These are phyloP conservation scores for Serrognathus titanus DNA, from an alignment of 2,888 invertebrate species.

Conservation along the genomic window DNA sequence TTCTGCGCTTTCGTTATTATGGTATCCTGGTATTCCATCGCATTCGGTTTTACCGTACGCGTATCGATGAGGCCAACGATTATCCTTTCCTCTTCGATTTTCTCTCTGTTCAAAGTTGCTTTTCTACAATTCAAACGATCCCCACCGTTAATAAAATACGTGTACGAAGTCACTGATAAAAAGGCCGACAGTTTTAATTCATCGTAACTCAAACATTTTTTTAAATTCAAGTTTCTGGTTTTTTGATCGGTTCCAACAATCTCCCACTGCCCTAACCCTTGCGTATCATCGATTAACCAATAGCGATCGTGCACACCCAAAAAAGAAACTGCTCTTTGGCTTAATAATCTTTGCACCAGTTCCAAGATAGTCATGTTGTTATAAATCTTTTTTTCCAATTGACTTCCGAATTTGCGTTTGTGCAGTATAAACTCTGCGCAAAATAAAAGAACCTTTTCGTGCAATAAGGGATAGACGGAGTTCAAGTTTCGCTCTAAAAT, in stretches of 20 bases:
- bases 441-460: constrained; percentile 61
- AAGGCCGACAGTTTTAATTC: constrained; percentile 59
- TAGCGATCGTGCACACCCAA: constrained; percentile 32
- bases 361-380: constrained; percentile 47
- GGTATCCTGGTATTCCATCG: constrained; percentile 56
- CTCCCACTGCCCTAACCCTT: constrained; percentile 53
- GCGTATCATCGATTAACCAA: constrained; percentile 40
- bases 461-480: constrained; percentile 66
- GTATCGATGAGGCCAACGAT: constrained; percentile 52
- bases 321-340: constrained; percentile 54
- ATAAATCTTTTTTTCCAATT: constrained; percentile 42
- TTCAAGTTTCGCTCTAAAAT: constrained; percentile 47
- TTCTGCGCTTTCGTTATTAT: constrained; percentile 53
- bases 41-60: constrained; percentile 48
- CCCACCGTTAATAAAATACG: constrained; percentile 58
- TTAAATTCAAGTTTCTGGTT: constrained; percentile 48
- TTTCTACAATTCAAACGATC: constrained; percentile 54
- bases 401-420: constrained; percentile 48
- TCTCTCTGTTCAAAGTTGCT: constrained; percentile 39
- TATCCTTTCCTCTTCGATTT: constrained; percentile 51
- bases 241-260: constrained; percentile 52
- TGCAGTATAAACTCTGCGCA: constrained; percentile 64
- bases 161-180: constrained; percentile 55
- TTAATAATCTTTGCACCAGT: constrained; percentile 54
- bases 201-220: constrained; percentile 56